A percentile compares a stretch with the other conserved stretches of the same genome.
phyloP scores from a whole-genome alignment of 64 coral and sea anemone genomes.

The Trachythela sp. region DNA sequence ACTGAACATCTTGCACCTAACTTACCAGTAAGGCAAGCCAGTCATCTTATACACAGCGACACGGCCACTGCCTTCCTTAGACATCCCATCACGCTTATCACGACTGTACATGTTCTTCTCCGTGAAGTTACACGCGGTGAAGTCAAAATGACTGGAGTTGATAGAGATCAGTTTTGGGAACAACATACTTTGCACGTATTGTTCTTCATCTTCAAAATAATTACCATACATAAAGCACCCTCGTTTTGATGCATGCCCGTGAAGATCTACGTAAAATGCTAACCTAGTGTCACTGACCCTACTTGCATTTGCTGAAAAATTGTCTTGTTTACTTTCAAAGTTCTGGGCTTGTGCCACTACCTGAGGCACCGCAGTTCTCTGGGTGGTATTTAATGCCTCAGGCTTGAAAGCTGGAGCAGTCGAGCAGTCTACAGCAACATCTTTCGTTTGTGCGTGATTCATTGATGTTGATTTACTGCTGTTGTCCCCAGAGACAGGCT shows the following conservation, averaged over 20 bases:
- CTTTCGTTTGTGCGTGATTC: no score
- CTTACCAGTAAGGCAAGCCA: constrained; percentile 68
- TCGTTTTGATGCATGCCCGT: constrained; percentile 92
- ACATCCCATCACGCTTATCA: constrained; percentile 80
- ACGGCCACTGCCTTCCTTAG: constrained; percentile 85
- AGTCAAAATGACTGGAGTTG: constrained; percentile 94
- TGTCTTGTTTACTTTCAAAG: not conserved
- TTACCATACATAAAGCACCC: constrained; percentile 99
- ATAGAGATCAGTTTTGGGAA: constrained; percentile 90
- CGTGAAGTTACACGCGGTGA: constrained; percentile 84
- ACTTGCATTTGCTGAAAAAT: not conserved
- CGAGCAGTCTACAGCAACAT: no score
- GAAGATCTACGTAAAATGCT: constrained; percentile 84
- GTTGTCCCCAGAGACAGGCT: constrained; percentile 8
- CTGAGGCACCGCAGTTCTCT: not conserved
- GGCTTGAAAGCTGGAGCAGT: not conserved
- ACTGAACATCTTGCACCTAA: not conserved
- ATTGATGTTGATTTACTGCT: constrained; percentile 40
- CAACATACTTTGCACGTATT: constrained; percentile 71
- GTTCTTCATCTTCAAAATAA: constrained; percentile 74
- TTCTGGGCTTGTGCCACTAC: not conserved
- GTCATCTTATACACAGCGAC: constrained; percentile 88
- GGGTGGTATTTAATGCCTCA: not conserved
- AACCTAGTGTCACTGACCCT: constrained; percentile 4
- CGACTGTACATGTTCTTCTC: constrained; percentile 98